Conservation (phyloP, 2,888 invertebrate species). For the Elaeidobius kamerunicus region DNA sequence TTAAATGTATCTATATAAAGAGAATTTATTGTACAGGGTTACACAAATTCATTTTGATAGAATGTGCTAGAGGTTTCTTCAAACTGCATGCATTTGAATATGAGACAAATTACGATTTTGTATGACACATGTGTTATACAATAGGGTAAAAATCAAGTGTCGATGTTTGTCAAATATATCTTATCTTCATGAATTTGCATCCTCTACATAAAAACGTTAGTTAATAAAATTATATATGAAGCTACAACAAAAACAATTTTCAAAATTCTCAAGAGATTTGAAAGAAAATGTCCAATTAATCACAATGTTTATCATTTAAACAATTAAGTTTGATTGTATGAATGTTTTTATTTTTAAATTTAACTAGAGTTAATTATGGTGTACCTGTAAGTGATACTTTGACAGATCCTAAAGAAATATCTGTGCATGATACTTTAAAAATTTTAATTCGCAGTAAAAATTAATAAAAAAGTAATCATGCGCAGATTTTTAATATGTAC, state of each 20-base stretch:
- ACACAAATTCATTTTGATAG: not conserved
- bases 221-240: constrained; percentile 10
- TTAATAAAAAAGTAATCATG: constrained; percentile 25
- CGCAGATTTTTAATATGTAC: constrained; percentile 45
- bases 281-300: constrained; percentile 3
- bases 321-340: constrained; percentile 16
- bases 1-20: not conserved
- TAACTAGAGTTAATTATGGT: constrained; percentile 19
- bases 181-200: too few species aligned
- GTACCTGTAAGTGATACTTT: constrained; percentile 35
- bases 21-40: not conserved
- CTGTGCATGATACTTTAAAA: constrained; percentile 37
- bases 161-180: too few species aligned
- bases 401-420: constrained; percentile 35
- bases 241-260: constrained; percentile 12
- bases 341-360: constrained; percentile 14
- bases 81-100: too few species aligned
- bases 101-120: too few species aligned
- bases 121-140: too few species aligned
- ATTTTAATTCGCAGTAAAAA: constrained; percentile 17
- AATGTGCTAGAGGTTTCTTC: too few species aligned
- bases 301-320: constrained; percentile 7
- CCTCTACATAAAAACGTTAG: too few species aligned
- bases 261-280: not conserved
- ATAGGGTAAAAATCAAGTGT: too few species aligned